Conservation (phyloP, 2,113 vertebrate species). For the Peromyscus leucopus region DNA sequence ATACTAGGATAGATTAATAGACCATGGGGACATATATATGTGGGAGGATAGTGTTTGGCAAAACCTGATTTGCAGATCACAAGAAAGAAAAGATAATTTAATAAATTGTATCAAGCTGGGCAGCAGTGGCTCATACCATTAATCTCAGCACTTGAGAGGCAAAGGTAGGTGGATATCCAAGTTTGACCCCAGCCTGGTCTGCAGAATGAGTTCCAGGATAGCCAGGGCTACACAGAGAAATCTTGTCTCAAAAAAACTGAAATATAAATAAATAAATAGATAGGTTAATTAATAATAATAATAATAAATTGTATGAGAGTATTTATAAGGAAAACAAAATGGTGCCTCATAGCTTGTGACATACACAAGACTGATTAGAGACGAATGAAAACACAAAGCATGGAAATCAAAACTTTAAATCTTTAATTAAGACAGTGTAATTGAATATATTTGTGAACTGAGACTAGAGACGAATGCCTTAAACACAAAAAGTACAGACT, state of each 20-base stretch:
- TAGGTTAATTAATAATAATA: too few relatives aligned
- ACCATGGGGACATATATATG: neutral
- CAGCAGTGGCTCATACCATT: neutral
- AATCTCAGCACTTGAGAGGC: neutral
- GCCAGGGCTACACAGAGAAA: neutral
- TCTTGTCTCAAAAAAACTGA: neutral
- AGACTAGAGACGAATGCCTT: neutral
- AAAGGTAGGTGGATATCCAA: neutral
- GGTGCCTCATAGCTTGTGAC: neutral
- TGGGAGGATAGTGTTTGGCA: neutral
- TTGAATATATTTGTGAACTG: neutral
- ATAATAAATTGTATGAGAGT: neutral
- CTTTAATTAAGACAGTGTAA: neutral
- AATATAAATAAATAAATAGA: neutral
- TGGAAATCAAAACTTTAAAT: neutral
- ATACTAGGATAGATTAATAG: neutral
- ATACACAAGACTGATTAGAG: neutral
- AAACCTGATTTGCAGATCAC: neutral
- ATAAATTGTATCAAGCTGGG: neutral
- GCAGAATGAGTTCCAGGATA: neutral
- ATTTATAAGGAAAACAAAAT: neutral
- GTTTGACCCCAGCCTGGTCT: neutral
- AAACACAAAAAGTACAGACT: neutral
- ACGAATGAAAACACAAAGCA: constrained; percentile 14
- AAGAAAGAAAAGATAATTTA: neutral